Evolutionary conservation across 2,113 vertebrate species (phyloP), one percentile per base, ranked within the genome.

Genomic region (Mustela lutreola): DNA sequence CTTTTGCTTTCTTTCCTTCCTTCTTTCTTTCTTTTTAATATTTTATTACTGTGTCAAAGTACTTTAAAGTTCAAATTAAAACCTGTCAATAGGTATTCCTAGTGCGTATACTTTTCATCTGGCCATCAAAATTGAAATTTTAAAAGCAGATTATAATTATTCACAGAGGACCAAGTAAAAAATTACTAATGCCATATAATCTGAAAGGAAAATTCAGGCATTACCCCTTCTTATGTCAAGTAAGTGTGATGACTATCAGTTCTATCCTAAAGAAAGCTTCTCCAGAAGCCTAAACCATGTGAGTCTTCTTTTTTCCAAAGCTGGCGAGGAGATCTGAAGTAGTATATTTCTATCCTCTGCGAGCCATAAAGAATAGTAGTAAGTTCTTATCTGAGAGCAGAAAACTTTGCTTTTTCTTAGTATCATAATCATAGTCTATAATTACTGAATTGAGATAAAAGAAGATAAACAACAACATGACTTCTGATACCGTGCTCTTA

Each of bases 1-100:
- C 53, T 62, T 26, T 26, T 24, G 26, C 24, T 62, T 62, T 62
- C 22, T 11, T 62, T 62, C 9, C 7, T 58, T 22, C 7, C 56
- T 58, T 58, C 21, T 58, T 31, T 65, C 63, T 33, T 65, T 65
- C 26, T 31, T 67, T 28, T 22, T 0, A 11, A 94, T 21, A 16
- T 50, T 73, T 39, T 62, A 60, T 92, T 83, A 83, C 21, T 31
- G 19, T 56, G 36, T 76, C 31, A 58, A 80, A 50, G 26, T 83
- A 93, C 45, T 80, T 83, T 85, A 19, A 92, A 89, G 93, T 63
- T 70, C 39, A 97, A 75, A 65, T 85, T 85, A 60, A 80, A 81
- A 92, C 39, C 31, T 65, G 56, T 80, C 7, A 91, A n/a, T 11
- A 89, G 36, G 22, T 83, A 67, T 73, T 86, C 87, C 56, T 85